Evolutionary conservation across 1,140 invertebrate genomes (phyloP).

Genomic region (Aphidius ervi): DNA sequence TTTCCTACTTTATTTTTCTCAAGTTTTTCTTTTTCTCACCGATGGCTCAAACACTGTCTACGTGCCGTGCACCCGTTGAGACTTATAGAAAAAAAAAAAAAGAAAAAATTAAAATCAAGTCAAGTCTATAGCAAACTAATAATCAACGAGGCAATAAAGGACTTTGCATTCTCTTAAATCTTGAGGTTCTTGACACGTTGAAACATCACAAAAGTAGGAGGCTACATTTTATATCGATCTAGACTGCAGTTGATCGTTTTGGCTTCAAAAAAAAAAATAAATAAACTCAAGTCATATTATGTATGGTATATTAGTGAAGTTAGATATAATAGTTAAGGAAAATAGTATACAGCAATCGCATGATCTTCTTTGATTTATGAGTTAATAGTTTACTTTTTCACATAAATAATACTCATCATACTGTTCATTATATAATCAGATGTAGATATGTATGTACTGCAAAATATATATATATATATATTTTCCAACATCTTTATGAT

Average conservation of each 20-base stretch:
- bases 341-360: background rate
- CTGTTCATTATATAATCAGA: constrained; percentile 14
- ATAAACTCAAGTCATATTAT: no score
- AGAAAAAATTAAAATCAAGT: background rate
- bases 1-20: background rate
- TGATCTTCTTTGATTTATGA: constrained; percentile 44
- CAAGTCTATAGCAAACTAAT: background rate
- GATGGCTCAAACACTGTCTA: background rate
- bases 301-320: no score
- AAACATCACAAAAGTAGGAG: no score
- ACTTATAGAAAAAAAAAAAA: constrained; percentile 10
- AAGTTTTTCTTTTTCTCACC: background rate
- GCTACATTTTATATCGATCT: no score
- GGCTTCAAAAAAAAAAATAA: no score
- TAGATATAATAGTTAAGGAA: background rate
- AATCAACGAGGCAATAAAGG: constrained; percentile 15
- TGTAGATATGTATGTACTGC: background rate
- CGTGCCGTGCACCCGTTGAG: constrained; percentile 6
- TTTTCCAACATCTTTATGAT: no score
- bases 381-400: constrained; percentile 50
- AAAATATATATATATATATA: no score
- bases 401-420: constrained; percentile 56
- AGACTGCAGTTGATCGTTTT: background rate
- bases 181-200: background rate
- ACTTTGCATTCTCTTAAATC: constrained; percentile 16